Evolutionary conservation across 2,797 vertebrate species (phyloP), one percentile per base, ranked within the genome.

Genomic region (Rhinichthys osculus): DNA sequence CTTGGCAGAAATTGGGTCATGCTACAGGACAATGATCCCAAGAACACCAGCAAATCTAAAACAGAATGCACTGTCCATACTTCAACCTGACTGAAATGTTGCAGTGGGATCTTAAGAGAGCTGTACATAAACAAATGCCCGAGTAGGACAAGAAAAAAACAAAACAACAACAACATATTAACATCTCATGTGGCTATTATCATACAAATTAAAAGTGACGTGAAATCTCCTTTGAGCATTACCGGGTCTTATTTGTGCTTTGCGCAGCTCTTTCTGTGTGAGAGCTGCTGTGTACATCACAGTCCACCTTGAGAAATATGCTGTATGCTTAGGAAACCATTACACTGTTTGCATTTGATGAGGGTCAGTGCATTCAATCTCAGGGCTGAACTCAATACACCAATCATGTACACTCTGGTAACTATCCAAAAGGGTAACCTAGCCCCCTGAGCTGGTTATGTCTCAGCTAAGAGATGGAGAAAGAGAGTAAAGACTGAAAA

Each of bases 351-450:
- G 87, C 85, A 87, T 88, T 90, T 78, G 86, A 89, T 81, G 33
- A 78, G 89, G 90, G 90, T 89, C 88, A 91, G 54, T 78, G 85
- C 89, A 87, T 90, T 89, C 88, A 91, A 88, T 91, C 89, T 90
- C 57, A 33, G 54, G 21, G n/a, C 70, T 81, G 82, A 93, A 92
- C 87, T 89, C 90, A 90, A 88, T 90, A 86, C 85, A 90, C 78
- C 52, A 92, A 92, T 93, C 90, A 92, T 89, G 83, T 85, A 89
- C 88, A 84, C 86, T 85, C 73, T 72, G 86, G 84, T 91, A 86
- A 73, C 82, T 80, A 89, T 91, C 92, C 93, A 91, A 90, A 92
- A 85, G 40, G 80, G 88, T 89, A 91, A 92, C 89, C 89, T 79
- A 85, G 81, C 85, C 84, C 90, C 89, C 81, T 84, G 80, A 86